Evolutionary conservation across 2,888 invertebrate genomes (phyloP), one percentile per base, ranked within the genome.

Genomic region (Monoplex corrugatus): DNA sequence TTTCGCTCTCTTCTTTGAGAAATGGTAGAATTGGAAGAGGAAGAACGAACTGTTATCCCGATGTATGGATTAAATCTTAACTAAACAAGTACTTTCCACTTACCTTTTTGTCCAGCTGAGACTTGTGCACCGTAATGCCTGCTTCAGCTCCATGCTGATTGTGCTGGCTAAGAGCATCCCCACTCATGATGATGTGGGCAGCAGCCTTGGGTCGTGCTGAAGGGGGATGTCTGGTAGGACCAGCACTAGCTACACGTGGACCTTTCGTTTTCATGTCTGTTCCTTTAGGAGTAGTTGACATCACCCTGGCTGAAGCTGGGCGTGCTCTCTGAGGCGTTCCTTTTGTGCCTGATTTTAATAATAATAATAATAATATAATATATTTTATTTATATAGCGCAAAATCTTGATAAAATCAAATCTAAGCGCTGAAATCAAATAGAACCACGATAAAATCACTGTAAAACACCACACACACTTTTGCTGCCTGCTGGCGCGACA

Each of bases 131-230:
- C 8, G 88, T 88, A 43, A 63, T 89, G 83, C 88, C 90, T 10
- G 86, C 44, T 0, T 80, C 23, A 5, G 10, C 80, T 45, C 43
- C 68, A 32, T 88, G 38, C 38, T 87, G 75, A 32, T 63, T 68
- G 32, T 78, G 38, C 16, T 35, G 63, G n/a, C 85, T 88, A 35
- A 38, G 63, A 3, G 35, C 45, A 19, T 89, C 90, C 0, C 89
- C 78, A 38, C 89, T 89, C 90, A 89, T 90, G 45, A 95, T 94
- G 78, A 95, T 95, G 90, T 94, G 94, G n/a, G 95, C 95, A 16
- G 93, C 93, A 40, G 94, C 95, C 89, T 92, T 92, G n/a, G 94
- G 95, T 5, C 94, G 91, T 91, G 93, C 38, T 75, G 91, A 89
- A 90, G 91, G 87, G 90, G 93, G 84, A 89, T 83, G 83, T 5